Evolutionary conservation across 2,888 invertebrate species (phyloP).

Genomic region (Atethmia centrago): DNA sequence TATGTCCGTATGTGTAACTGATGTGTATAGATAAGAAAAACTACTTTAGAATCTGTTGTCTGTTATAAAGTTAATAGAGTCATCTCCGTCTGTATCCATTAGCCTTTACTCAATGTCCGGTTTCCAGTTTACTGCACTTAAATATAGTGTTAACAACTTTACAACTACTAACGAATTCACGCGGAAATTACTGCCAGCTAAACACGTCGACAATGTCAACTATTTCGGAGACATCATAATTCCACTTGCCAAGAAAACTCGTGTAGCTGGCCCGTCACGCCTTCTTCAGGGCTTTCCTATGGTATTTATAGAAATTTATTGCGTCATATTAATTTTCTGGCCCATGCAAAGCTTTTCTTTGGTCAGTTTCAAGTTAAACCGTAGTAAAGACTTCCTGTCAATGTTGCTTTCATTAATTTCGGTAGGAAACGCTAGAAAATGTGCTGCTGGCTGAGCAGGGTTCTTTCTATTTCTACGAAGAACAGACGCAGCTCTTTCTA

Average conservation of each 20-base stretch:
- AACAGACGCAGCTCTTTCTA: no score
- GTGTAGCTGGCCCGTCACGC: conserved; percentile 70
- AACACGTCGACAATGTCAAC: conserved; percentile 83
- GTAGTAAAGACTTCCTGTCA: background rate
- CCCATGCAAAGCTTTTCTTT: conserved; percentile 32
- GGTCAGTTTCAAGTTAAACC: conserved; percentile 44
- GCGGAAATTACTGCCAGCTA: conserved; percentile 81
- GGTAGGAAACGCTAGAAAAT: conserved; percentile 2
- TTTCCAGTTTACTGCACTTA: conserved; percentile 38
- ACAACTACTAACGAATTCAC: conserved; percentile 63
- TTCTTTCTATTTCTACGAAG: no score
- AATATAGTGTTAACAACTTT: conserved; percentile 44
- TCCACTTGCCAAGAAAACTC: conserved; percentile 76
- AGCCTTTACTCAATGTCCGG: conserved; percentile 25
- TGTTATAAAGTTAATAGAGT: background rate
- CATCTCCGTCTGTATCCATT: background rate
- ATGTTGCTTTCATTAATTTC: conserved; percentile 26
- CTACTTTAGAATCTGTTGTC: background rate
- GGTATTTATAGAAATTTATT: conserved; percentile 69
- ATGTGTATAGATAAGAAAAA: background rate
- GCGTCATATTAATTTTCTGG: conserved; percentile 56
- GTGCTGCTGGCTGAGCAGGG: background rate
- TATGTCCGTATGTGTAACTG: background rate
- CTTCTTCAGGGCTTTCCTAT: conserved; percentile 78
- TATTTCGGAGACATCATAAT: conserved; percentile 80